Percentiles rank a stretch among this genome's conserved stretches.
phyloP scores from a whole-genome alignment of 2,113 vertebrate genomes.

The Cricetomys ansorgei region DNA sequence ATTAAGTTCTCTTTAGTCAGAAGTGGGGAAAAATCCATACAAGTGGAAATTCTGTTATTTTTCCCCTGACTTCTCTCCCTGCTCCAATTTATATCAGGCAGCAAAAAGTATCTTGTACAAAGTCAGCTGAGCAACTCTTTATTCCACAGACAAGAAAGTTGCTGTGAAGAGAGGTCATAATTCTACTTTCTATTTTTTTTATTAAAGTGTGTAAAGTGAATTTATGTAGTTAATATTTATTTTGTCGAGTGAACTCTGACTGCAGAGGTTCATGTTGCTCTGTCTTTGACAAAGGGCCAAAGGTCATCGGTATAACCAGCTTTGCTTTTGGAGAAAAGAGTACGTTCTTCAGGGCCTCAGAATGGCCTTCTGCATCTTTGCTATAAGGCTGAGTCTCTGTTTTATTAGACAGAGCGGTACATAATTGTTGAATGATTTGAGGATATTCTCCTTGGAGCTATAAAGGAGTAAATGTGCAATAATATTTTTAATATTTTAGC shows the following conservation, averaged over 20 bases:
- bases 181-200: neutral
- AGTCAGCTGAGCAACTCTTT: neutral
- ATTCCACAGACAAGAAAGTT: neutral
- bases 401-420: neutral
- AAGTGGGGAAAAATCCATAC: neutral
- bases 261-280: neutral
- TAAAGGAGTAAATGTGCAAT: neutral
- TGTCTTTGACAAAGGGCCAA: neutral
- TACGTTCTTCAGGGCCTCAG: rapidly evolving
- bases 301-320: neutral
- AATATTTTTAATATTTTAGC: neutral
- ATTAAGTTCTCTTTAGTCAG: neutral
- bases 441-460: neutral
- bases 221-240: conserved; percentile 54
- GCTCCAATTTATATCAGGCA: neutral
- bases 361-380: neutral
- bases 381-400: neutral
- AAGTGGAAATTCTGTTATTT: neutral
- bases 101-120: neutral
- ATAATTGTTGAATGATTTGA: neutral
- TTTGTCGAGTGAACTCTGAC: neutral
- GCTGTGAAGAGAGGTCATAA: neutral
- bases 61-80: neutral
- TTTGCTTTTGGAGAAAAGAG: neutral
- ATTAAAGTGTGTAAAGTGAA: conserved; percentile 18